A percentile compares a stretch with the other conserved stretches of the same genome.
These are phyloP conservation scores for Andrena flavipes DNA, from an alignment of 2,888 invertebrate genomes.

Conservation along the genomic window DNA sequence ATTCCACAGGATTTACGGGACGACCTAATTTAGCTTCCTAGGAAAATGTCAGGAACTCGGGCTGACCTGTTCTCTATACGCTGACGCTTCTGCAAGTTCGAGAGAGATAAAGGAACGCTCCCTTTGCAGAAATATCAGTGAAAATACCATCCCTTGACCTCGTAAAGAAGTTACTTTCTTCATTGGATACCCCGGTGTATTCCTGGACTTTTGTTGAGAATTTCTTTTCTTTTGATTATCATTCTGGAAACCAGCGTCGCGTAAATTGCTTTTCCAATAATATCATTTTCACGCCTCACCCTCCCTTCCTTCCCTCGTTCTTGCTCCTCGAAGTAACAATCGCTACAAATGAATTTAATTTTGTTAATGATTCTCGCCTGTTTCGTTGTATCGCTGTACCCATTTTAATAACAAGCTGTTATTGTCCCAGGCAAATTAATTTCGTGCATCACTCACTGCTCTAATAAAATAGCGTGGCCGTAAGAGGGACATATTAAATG, in stretches of 20 bases:
- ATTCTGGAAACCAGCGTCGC: conserved; percentile 6
- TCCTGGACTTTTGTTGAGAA: conserved; percentile 8
- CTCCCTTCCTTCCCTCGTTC: no score
- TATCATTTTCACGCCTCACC: neutral
- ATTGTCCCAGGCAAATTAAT: conserved; percentile 7
- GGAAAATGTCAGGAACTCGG: conserved; percentile 65
- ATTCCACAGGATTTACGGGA: conserved; percentile 57
- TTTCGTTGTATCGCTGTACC: neutral
- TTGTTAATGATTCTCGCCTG: neutral
- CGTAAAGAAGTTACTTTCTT: conserved; percentile 40
- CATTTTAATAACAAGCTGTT: neutral
- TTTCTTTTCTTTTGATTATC: conserved; percentile 8
- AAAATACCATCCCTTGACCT: conserved; percentile 50
- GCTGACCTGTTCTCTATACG: conserved; percentile 53
- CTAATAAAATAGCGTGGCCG: neutral
- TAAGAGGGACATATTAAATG: conserved; percentile 2
- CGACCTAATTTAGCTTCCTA: conserved; percentile 63
- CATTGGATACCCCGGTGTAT: conserved; percentile 13
- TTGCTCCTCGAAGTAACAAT: neutral
- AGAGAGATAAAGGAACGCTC: conserved; percentile 22
- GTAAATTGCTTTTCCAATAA: conserved; percentile 44
- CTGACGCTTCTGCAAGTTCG: conserved; percentile 40
- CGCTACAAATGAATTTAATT: neutral
- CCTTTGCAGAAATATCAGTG: conserved; percentile 38
- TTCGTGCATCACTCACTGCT: neutral